phyloP scores from a whole-genome alignment of 2,888 invertebrate species.

The Ophion slaviceki region DNA sequence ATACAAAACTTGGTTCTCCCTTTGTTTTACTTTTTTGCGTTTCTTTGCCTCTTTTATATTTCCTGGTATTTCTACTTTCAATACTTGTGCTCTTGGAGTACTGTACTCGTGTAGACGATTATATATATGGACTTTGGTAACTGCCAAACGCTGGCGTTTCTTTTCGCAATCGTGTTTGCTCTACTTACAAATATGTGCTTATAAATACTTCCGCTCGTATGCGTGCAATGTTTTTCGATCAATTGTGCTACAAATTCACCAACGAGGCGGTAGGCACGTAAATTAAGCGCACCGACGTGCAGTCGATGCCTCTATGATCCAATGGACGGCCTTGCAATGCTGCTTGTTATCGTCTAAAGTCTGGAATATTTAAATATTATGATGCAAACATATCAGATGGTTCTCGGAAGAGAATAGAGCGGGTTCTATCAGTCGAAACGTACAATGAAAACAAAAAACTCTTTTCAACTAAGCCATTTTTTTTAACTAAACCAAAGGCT shows the following conservation, averaged over 20 bases:
- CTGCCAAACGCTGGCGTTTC: conserved; percentile 34
- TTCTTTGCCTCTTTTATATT: conserved; percentile 5
- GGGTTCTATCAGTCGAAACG: neutral
- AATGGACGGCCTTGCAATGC: conserved; percentile 30
- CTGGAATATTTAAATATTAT: conserved; percentile 23
- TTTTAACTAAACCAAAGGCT: no score
- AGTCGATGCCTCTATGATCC: conserved; percentile 39
- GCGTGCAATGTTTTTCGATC: conserved; percentile 3
- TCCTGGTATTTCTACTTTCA: neutral
- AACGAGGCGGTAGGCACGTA: conserved; percentile 20
- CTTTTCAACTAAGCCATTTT: no score
- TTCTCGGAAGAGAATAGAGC: neutral
- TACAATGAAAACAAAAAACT: neutral
- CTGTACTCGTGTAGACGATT: no score
- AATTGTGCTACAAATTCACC: conserved; percentile 35
- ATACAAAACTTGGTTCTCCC: conserved; percentile 54
- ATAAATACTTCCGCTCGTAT: neutral
- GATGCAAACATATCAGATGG: neutral
- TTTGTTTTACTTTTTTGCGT: conserved; percentile 48
- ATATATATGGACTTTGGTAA: conserved; percentile 33
- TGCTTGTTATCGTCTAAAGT: conserved; percentile 22
- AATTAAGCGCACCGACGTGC: conserved; percentile 32
- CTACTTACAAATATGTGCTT: neutral
- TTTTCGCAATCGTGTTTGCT: conserved; percentile 32
- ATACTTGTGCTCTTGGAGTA: neutral